Conservation (phyloP, 2,888 invertebrate genomes). For the Pediacus dermestoides region DNA sequence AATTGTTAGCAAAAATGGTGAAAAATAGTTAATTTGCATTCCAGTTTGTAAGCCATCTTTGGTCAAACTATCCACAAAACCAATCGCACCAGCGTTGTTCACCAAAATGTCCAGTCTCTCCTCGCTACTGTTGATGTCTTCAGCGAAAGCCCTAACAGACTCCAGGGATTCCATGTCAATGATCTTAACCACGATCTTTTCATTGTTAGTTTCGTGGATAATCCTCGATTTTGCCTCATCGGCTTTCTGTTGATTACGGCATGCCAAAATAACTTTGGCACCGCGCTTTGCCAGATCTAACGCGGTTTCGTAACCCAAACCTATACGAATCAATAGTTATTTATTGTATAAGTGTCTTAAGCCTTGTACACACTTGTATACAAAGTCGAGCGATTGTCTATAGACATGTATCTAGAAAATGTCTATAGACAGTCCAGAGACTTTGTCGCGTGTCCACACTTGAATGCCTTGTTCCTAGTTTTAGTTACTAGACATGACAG, state of each 20-base stretch:
- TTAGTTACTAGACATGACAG: no score
- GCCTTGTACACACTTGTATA: no score
- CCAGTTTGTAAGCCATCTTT: conserved; percentile 61
- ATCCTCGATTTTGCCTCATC: conserved; percentile 36
- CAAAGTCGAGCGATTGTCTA: no score
- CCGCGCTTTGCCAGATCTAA: conserved; percentile 51
- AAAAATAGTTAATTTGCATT: conserved; percentile 68
- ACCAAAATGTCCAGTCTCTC: conserved; percentile 59
- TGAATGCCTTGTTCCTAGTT: no score
- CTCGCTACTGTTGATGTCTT: conserved; percentile 54
- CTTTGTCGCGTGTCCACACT: no score
- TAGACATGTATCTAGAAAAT: no score
- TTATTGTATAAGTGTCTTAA: no score
- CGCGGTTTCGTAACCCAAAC: conserved; percentile 50
- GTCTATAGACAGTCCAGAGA: no score
- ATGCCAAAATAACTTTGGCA: conserved; percentile 55
- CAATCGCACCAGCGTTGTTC: conserved; percentile 62
- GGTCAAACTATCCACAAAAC: conserved; percentile 49
- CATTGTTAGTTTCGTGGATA: conserved; percentile 38
- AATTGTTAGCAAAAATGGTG: conserved; percentile 66
- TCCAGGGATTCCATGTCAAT: conserved; percentile 55
- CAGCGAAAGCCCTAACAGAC: conserved; percentile 59
- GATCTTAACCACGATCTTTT: conserved; percentile 44
- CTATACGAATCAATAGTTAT: conserved; percentile 32
- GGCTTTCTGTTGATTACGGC: conserved; percentile 44